Percentiles rank a stretch among this genome's conserved stretches.
Evolutionary conservation across 2,888 invertebrate species (phyloP).

Genomic region (Dinocampus coccinellae): DNA sequence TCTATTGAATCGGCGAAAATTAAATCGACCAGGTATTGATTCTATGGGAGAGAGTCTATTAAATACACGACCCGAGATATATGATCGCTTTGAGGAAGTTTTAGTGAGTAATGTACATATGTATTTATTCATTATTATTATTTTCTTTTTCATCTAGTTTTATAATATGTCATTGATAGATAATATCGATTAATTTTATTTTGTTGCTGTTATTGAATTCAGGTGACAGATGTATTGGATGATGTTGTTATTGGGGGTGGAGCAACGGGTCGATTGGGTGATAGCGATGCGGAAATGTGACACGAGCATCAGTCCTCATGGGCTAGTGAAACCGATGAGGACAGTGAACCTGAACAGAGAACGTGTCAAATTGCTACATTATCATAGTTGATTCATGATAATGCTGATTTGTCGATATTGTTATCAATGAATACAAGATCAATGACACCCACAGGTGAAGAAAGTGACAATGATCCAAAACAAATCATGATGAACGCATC

Average conservation of each 20-base stretch:
- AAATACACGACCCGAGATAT: constrained; percentile 57
- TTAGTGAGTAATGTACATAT: constrained; percentile 49
- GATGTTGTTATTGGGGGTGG: constrained; percentile 57
- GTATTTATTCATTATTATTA: not conserved
- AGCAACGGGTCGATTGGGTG: constrained; percentile 52
- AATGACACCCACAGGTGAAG: not conserved
- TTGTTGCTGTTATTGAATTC: not conserved
- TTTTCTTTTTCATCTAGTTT: not conserved
- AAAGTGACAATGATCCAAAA: not conserved
- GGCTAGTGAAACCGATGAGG: constrained; percentile 64
- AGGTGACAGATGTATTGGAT: constrained; percentile 63
- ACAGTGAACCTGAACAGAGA: constrained; percentile 61
- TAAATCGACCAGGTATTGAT: constrained; percentile 51
- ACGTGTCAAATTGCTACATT: constrained; percentile 63
- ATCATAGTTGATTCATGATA: constrained; percentile 53
- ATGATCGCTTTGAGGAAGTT: constrained; percentile 63
- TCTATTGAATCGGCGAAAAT: constrained; percentile 49
- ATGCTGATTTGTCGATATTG: constrained; percentile 35
- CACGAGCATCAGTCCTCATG: constrained; percentile 63
- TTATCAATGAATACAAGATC: not conserved
- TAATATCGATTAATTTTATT: not conserved
- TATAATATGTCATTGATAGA: not conserved
- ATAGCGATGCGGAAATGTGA: constrained; percentile 62
- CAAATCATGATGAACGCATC: not conserved
- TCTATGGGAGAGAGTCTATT: constrained; percentile 62